Percentiles rank a stretch among this genome's conserved stretches.
These are phyloP conservation scores for Brevimyrus niger DNA, from an alignment of 2,113 vertebrate species.

Conservation along the genomic window DNA sequence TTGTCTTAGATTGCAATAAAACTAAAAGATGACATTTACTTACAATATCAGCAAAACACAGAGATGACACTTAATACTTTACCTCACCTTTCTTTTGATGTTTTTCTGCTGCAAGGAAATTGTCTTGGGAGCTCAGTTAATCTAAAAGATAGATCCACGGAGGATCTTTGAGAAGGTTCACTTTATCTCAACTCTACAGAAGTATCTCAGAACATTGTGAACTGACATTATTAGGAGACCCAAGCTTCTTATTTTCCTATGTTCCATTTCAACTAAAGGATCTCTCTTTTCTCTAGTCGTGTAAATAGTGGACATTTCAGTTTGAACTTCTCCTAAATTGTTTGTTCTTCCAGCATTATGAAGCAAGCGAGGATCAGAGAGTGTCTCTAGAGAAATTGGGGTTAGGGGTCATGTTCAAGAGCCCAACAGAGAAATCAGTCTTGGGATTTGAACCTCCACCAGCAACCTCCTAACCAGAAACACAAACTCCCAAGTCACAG, in stretches of 20 bases:
- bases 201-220: neutral
- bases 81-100: neutral
- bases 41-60: neutral
- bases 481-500: neutral
- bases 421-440: neutral
- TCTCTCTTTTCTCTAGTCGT: neutral
- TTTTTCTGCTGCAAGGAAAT: neutral
- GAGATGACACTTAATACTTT: neutral
- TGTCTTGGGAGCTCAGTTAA: neutral
- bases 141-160: neutral
- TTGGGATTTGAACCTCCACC: neutral
- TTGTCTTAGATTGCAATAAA: neutral
- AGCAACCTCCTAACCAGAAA: neutral
- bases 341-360: neutral
- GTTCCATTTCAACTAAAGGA: neutral
- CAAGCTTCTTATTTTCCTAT: neutral
- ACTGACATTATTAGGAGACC: neutral
- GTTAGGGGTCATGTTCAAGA: neutral
- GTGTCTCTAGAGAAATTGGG: neutral
- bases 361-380: neutral
- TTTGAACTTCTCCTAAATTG: neutral
- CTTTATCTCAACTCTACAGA: neutral
- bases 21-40: neutral
- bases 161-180: neutral
- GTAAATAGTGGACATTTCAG: neutral